Base-by-base conservation (phyloP, 1,140 invertebrate species). In the Melitaea cinxia region DNA sequence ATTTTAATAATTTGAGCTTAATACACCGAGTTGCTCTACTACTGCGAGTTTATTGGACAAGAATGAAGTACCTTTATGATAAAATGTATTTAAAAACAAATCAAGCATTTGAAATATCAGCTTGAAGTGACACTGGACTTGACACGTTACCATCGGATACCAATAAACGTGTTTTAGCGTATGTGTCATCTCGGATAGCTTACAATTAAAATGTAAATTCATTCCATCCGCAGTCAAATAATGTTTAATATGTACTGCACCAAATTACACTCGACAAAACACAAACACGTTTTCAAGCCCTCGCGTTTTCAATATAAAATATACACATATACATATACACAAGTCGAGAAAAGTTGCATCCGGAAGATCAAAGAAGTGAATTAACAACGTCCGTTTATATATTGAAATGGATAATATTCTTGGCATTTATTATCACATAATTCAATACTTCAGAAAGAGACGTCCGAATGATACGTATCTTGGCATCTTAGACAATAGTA, bases 351-450 rank as follows among this genome's bases (percentile, higher is more conserved):
- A 56, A 56, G 61, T 26, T 45, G 56, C 24, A 65, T 65, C 62
- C 62, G 62, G 54, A 57, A 65, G 62, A 65, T 65, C 62, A 65
- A 65, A 65, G 62, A 28, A 23, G 21, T 33, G 54, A 64, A 64
- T 64, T 45, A 54, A 62, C 28, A 30, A 64, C 61, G 61, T 57
- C 62, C 47, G 62, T 37, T 65, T 57, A 39, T 65, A 45, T 26
- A 33, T 54, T 23, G 53, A 57, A 47, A 33, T 57, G 50, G 62
- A 65, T 65, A 65, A 65, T 65, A 45, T 24, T 21, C 19, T 57
- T 65, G 62, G 54, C 62, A 65, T 57, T 63, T 63, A 55, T 55
- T 56, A 56, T 39, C 19, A 63, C 49, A 63, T 63, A 63, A 63
- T 63, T 63, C 61, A 63, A 55, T 33, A 19, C 52, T 9, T 45